Base-by-base conservation (phyloP, 2,888 invertebrate species). In the Actias luna region DNA sequence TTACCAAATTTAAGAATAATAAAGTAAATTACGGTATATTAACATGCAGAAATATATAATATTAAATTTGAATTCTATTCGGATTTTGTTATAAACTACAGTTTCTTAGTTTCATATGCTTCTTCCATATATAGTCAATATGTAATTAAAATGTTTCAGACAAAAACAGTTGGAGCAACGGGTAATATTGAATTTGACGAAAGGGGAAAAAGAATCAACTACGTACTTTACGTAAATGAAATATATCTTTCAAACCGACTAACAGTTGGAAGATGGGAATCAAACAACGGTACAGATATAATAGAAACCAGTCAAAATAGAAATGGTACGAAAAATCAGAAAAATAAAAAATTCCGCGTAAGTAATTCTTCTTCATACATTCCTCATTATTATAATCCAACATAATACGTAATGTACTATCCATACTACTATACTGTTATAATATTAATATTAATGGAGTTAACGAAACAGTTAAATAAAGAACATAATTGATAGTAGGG, bases 161-260 rank as follows among this genome's bases (percentile, higher is more conserved):
- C 95, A 36, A 93, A 93, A 76, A 93, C 95, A 73, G 84, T 89
- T 39, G 96, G 96, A 3, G 84, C 95, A 5, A 95, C 95, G 0
- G 96, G 96, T 1, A 88, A 93, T 36, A 94, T 96, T 64, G 93
- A 94, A 74, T 96, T 96, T 77, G 94, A 96, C 80, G 90, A 93
- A 65, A 89, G 92, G 71, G 97, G 97, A 1, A 94, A 94, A 73
- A 90, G 97, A 66, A 93, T 94, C 0, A 94, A 95, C 76, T 96
- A 96, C 74, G 93, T 93, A 35, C 85, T 97, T 31, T 94, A 95
- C 73, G 93, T 96, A 57, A 96, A 96, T 74, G 93, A 96, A 69
- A 87, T 90, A 62, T 75, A 83, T 60, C 66, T 83, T 12, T 76
- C 76, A 10, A 71, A 75, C 64, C 72, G 77, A 52, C 72, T 79